Evolutionary conservation across 2,797 vertebrate species (phyloP).

Genomic region (Sebastes diaconus): DNA sequence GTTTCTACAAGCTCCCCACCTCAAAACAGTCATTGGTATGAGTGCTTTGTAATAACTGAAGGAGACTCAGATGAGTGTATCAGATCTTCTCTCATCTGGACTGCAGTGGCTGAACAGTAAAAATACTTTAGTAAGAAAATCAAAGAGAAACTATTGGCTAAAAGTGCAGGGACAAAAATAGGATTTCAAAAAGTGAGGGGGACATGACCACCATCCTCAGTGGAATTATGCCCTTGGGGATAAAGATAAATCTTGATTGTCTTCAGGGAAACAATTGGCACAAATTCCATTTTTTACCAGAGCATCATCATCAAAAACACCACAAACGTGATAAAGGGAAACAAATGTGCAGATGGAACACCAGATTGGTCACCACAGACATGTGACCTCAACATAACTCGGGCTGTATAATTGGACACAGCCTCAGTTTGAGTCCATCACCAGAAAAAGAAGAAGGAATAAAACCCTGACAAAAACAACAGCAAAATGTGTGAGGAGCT

Average conservation of each 20-base stretch:
- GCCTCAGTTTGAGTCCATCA: neutral
- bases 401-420: constrained; percentile 13
- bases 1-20: too few relatives aligned
- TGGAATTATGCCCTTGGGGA: neutral
- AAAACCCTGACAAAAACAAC: neutral
- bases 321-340: neutral
- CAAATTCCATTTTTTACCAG: neutral
- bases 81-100: too few relatives aligned
- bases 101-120: too few relatives aligned
- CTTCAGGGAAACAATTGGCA: neutral
- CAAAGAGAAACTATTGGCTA: too few relatives aligned
- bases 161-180: neutral
- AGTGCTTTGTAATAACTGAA: too few relatives aligned
- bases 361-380: neutral
- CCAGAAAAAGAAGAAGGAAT: neutral
- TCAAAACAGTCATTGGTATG: too few relatives aligned
- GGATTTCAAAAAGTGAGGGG: neutral
- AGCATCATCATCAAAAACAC: neutral
- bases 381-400: constrained; percentile 34
- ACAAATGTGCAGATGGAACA: neutral
- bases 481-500: neutral
- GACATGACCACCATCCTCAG: neutral
- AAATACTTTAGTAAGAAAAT: too few relatives aligned
- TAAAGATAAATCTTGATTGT: neutral
- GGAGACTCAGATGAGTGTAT: too few relatives aligned